phyloP scores from a whole-genome alignment of 2,888 invertebrate genomes.

The Dione juno region DNA sequence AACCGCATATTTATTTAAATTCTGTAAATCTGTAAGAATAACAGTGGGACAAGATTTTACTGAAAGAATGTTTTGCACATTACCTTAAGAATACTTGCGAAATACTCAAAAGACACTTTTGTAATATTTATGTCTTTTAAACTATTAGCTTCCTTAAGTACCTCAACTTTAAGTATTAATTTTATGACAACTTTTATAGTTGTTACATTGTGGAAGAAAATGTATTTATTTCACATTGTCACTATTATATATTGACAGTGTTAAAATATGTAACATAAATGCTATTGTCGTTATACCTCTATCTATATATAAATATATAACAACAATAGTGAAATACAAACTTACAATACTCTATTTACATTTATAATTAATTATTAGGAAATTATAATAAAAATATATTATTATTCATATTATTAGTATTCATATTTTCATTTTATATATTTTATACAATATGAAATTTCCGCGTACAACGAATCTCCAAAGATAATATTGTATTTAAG shows the following conservation, averaged over 20 bases:
- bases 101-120: constrained; percentile 28
- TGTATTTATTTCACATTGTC: not conserved
- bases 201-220: not conserved
- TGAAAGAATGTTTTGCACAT: constrained; percentile 1
- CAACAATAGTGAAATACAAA: no score
- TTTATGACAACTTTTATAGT: constrained; percentile 20
- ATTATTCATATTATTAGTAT: no score
- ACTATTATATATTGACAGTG: not conserved
- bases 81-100: constrained; percentile 13
- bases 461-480: constrained; percentile 28
- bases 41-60: not conserved
- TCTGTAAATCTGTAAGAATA: not conserved
- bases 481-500: constrained; percentile 36
- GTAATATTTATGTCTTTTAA: constrained; percentile 8
- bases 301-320: no score
- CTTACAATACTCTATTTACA: no score
- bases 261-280: not conserved
- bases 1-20: not conserved
- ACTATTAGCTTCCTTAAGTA: constrained; percentile 1
- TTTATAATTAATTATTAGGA: no score
- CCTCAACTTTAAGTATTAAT: not conserved
- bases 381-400: no score
- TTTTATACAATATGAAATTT: constrained; percentile 5
- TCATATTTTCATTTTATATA: no score
- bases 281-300: not conserved